Evolutionary conservation across 1,140 invertebrate genomes (phyloP), one percentile per base, ranked within the genome.

Genomic region (Cotesia typhae): DNA sequence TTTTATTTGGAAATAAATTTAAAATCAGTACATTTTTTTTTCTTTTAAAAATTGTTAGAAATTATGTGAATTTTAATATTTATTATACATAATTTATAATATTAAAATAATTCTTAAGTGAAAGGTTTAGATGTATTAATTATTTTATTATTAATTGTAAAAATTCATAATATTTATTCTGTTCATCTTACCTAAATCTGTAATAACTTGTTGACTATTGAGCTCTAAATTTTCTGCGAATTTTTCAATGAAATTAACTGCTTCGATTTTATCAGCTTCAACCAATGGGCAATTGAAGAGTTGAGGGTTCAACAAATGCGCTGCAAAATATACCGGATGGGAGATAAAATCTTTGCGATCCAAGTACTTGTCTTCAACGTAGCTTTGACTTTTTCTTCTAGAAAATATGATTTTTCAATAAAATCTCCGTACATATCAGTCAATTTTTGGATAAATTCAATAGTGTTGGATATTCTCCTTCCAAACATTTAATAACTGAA

Each of bases 241-340:
- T 10, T 28, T 2, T 28, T 9, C 52, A 36, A 67, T 67, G 4
- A 36, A 20, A 10, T 52, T n/a, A 4, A 67, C 14, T 1, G 65
- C 65, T 17, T n/a, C 38, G n/a, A 52, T 47, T 37, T 53, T 20
- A 6, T 67, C 65, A 67, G 41, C 1, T 67, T 67, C 65, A 4
- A n/a, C 14, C 5, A 67, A n/a, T 67, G 20, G 41, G 5, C 4
- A 52, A 17, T 51, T 67, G 4, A 57, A 7, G 17, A 70, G 36
- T 14, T 70, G 36, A 35, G 67, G 67, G 55, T 70, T 60, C 5
- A 70, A 60, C 1, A 70, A 4, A 36, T 70, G 53, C 9, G 67
- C 67, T 35, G 28, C 67, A 12, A 59, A 37, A 20, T 70, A 55
- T 14, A 70, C 52, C 4, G 67, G 67, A 10, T 70, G 67, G 4